phyloP scores from a whole-genome alignment of 2,113 vertebrate species.

The Bubalus kerabau region DNA sequence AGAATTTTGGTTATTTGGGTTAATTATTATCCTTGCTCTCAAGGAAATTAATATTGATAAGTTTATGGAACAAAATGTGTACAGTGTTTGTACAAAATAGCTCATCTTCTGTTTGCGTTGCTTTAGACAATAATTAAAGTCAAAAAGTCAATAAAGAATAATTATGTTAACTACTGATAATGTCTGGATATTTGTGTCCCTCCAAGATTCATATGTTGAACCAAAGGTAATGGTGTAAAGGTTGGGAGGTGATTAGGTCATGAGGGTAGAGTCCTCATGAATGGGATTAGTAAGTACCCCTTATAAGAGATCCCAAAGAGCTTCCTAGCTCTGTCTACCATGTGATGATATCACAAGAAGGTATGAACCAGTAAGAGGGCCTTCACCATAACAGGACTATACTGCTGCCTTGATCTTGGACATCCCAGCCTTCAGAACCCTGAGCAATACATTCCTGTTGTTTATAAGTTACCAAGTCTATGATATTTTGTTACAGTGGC shows the following conservation, averaged over 20 bases:
- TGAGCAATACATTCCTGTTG: background rate
- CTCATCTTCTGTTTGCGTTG: background rate
- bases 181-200: background rate
- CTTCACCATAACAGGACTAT: background rate
- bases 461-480: background rate
- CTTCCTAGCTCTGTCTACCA: background rate
- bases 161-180: background rate
- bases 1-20: background rate
- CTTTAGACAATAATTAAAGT: background rate
- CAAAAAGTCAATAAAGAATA: background rate
- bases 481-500: background rate
- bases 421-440: background rate
- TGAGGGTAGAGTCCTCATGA: background rate
- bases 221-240: background rate
- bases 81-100: background rate
- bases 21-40: background rate
- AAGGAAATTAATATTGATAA: background rate
- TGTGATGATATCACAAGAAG: background rate
- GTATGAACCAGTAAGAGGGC: background rate
- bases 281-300: background rate
- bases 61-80: background rate
- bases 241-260: background rate
- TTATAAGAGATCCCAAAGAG: background rate
- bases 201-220: background rate
- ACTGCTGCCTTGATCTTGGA: background rate